These are phyloP conservation scores for Rhynchotus rufescens DNA, from an alignment of 2,797 vertebrate genomes.

Conservation along the genomic window DNA sequence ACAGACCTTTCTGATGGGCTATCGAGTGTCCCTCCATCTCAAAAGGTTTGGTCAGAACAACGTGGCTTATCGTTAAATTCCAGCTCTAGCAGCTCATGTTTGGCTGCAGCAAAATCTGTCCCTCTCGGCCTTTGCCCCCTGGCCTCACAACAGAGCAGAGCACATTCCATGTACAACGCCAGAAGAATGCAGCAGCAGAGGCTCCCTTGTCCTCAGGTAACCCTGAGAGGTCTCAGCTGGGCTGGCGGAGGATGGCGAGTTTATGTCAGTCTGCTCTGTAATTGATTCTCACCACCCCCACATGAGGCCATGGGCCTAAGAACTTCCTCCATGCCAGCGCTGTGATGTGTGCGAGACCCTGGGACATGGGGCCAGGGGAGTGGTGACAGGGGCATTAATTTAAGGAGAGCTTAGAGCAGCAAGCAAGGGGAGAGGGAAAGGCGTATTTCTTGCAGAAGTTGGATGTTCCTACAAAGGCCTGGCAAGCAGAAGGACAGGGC, in stretches of 20 bases:
- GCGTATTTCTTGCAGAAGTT: background rate
- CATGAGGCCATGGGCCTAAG: rapidly evolving
- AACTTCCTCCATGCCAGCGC: background rate
- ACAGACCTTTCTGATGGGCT: background rate
- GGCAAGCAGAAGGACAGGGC: background rate
- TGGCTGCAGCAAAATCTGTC: background rate
- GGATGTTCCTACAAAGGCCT: background rate
- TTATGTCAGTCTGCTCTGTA: rapidly evolving
- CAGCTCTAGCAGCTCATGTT: background rate
- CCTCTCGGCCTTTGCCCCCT: background rate
- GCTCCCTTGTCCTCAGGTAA: background rate
- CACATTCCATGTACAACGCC: rapidly evolving
- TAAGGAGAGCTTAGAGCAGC: background rate
- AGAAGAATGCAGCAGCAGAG: rapidly evolving
- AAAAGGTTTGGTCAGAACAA: background rate
- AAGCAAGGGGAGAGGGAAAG: background rate
- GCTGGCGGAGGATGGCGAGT: background rate
- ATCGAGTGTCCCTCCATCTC: background rate
- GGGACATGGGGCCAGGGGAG: background rate
- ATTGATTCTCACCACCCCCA: rapidly evolving
- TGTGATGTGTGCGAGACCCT: rapidly evolving
- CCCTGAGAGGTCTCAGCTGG: background rate
- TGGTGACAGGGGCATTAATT: background rate
- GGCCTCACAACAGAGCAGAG: background rate
- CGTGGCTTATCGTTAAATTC: background rate